Evolutionary conservation across 2,797 vertebrate species (phyloP).

Genomic region (Babyrousa celebensis): DNA sequence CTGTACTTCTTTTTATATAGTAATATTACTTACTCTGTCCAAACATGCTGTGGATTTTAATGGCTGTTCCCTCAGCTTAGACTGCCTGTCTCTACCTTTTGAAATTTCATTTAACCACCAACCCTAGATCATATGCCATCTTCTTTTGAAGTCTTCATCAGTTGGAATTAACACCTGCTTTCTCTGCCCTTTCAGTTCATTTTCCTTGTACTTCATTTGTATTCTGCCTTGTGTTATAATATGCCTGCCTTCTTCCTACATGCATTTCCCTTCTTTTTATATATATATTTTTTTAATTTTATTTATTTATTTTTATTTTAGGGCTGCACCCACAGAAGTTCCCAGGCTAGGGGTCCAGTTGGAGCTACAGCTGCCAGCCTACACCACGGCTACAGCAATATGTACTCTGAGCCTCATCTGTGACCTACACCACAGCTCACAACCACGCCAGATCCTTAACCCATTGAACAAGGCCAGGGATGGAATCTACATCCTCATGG

Average conservation of each 20-base stretch:
- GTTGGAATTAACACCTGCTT: constrained; percentile 17
- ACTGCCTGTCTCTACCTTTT: constrained; percentile 42
- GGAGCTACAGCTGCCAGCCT: too few species aligned
- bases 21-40: constrained; percentile 28
- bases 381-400: too few species aligned
- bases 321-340: too few species aligned
- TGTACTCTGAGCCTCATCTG: too few species aligned
- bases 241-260: neutral
- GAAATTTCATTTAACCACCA: constrained; percentile 43
- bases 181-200: neutral
- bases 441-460: too few species aligned
- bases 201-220: constrained; percentile 42
- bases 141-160: constrained; percentile 44
- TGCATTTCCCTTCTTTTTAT: constrained; percentile 2
- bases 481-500: too few species aligned
- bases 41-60: constrained; percentile 39
- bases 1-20: neutral
- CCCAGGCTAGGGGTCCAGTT: too few species aligned
- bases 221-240: neutral
- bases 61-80: neutral
- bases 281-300: neutral
- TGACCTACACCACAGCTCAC: too few species aligned
- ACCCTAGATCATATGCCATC: neutral
- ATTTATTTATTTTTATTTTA: too few species aligned
- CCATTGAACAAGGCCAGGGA: too few species aligned